Evolutionary conservation across 2,888 invertebrate genomes (phyloP).

Genomic region (Cataglyphis altisquamis): DNA sequence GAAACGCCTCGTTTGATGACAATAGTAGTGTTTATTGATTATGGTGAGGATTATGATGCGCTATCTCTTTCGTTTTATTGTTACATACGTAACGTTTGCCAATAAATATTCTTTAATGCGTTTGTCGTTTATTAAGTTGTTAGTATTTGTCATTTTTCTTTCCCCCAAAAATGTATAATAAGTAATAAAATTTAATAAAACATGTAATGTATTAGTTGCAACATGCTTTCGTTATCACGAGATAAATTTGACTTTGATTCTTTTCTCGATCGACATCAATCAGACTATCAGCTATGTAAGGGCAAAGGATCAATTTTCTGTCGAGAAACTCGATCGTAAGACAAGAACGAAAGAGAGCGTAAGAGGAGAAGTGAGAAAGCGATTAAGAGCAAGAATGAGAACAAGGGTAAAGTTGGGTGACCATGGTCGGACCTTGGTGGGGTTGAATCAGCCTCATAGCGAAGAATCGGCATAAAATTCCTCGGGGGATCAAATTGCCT

Average conservation of each 20-base stretch:
- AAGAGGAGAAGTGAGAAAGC: constrained; percentile 59
- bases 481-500: constrained; percentile 3
- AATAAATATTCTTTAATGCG: not conserved
- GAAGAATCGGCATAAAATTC: constrained; percentile 12
- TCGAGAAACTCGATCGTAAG: constrained; percentile 53
- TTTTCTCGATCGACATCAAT: constrained; percentile 31
- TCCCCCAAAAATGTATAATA: not conserved
- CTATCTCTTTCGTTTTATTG: not conserved
- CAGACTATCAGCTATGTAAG: constrained; percentile 28
- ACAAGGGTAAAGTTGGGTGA: constrained; percentile 51
- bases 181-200: not conserved
- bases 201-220: not conserved
- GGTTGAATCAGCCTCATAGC: constrained; percentile 47
- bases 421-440: constrained; percentile 33
- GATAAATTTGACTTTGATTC: constrained; percentile 38
- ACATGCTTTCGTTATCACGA: constrained; percentile 14
- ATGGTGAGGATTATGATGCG: constrained; percentile 3
- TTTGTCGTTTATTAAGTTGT: not conserved
- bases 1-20: constrained; percentile 74
- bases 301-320: constrained; percentile 43
- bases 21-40: not conserved
- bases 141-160: not conserved
- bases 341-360: constrained; percentile 62
- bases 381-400: constrained; percentile 60
- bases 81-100: not conserved